Percentiles rank a stretch among this genome's conserved stretches.
Conservation (phyloP, 2,888 invertebrate genomes). For the Diarsia mendica region DNA sequence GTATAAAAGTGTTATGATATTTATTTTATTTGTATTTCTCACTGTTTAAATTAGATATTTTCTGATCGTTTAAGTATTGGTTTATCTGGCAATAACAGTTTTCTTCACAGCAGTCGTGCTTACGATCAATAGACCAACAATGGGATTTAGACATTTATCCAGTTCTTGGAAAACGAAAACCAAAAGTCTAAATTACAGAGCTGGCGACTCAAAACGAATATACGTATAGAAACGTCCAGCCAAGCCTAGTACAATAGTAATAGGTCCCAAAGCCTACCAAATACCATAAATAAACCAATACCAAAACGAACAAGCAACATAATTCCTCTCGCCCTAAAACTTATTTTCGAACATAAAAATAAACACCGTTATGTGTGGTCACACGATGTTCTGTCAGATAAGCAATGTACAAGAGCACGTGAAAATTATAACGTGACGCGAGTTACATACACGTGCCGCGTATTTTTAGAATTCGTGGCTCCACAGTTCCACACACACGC, state of each 20-base stretch:
- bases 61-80: too few species aligned
- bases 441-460: slow-evolving; percentile 44
- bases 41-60: too few species aligned
- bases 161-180: background rate
- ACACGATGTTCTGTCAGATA: slow-evolving; percentile 48
- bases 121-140: too few species aligned
- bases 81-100: too few species aligned
- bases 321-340: background rate
- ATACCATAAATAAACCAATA: background rate
- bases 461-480: slow-evolving; percentile 45
- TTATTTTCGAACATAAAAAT: slow-evolving; percentile 6
- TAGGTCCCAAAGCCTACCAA: background rate
- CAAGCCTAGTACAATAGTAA: background rate
- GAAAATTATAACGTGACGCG: slow-evolving; percentile 58
- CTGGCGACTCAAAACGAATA: background rate
- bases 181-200: background rate
- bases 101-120: too few species aligned
- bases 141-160: too few species aligned
- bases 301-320: background rate
- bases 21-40: too few species aligned
- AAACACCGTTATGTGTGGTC: slow-evolving; percentile 51
- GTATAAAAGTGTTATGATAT: too few species aligned
- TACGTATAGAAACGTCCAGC: background rate
- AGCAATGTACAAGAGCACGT: slow-evolving; percentile 48
- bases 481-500: slow-evolving; percentile 2